Evolutionary conservation across 2,888 invertebrate species (phyloP), one percentile per base, ranked within the genome.

Genomic region (Synergus japonicus): DNA sequence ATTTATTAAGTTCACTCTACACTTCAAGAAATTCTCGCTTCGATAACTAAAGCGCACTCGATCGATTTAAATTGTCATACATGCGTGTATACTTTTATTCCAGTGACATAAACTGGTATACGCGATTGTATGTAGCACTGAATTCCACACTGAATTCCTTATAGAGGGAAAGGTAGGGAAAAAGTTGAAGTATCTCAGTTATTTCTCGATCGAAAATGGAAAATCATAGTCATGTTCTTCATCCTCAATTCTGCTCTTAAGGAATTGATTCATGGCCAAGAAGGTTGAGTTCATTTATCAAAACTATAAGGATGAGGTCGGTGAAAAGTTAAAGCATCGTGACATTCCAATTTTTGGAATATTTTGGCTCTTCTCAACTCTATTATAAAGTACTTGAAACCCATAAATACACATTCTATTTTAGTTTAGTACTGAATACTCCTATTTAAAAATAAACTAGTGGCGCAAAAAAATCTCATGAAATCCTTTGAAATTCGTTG

Each of bases 1-100:
- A 67, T 44, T 85, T 86, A 86, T 86, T 86, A 84, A 80, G 65
- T 76, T 49, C 43, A 76, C 78, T 80, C 67, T 67, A 67, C 46
- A 77, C 76, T 67, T 63, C 69, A 76, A 77, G 73, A 77, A 79
- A 77, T 64, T 46, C 43, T n/a, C 58, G 77, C 73, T 43, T 46
- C 60, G 49, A 76, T 76, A 66, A 54, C 18, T 54, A 54, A 65
- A 64, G 77, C 58, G 13, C 43, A 77, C 41, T 66, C 41, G 4
- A 77, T 66, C 49, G 18, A 18, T 43, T 41, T 13, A 46, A 12
- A 67, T 67, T 67, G 46, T 58, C 44, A 13, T n/a, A 41, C 41
- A 41, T 41, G 22, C 22, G 0, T n/a, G 15, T 41, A 65, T 37
- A 65, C 37, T 44, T 67, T 29, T 49, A 67, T 46, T 67, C 46